phyloP scores from a whole-genome alignment of 2,797 vertebrate genomes.

The Poecilia picta region DNA sequence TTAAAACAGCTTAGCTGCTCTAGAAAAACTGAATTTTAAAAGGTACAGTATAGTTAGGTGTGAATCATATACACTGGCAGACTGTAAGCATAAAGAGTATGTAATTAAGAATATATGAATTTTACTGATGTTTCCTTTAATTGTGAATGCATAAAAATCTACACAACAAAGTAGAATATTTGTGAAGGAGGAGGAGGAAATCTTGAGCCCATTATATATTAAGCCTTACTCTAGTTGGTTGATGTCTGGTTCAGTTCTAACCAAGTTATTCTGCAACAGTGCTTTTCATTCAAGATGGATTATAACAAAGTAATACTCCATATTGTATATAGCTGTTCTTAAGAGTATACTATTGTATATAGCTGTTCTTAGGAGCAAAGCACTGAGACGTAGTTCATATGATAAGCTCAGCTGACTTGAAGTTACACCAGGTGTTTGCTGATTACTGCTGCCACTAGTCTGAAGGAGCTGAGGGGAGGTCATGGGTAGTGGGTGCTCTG shows the following conservation, averaged over 20 bases:
- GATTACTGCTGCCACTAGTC: too few relatives aligned
- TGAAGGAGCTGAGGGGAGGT: too few relatives aligned
- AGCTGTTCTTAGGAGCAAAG: too few relatives aligned
- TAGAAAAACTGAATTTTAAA: conserved; percentile 20
- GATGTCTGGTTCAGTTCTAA: not conserved
- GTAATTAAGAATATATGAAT: not conserved
- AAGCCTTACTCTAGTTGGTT: too few relatives aligned
- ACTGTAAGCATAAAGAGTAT: not conserved
- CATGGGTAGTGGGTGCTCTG: too few relatives aligned
- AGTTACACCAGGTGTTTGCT: too few relatives aligned
- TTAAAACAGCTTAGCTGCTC: not conserved
- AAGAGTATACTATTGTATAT: too few relatives aligned
- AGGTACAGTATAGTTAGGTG: conserved; percentile 10
- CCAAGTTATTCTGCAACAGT: not conserved
- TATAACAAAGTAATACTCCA: too few relatives aligned
- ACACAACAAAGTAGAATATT: not conserved
- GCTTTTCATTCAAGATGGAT: too few relatives aligned
- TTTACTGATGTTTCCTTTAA: not conserved
- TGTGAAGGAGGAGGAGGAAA: not conserved
- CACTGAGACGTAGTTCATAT: too few relatives aligned
- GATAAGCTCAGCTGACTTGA: too few relatives aligned
- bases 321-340: too few relatives aligned
- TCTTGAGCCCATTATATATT: not conserved
- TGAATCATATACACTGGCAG: conserved; percentile 30
- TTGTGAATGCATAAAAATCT: not conserved